These are phyloP conservation scores for Coregonus clupeaformis DNA, from an alignment of 2,113 vertebrate species.

Conservation along the genomic window DNA sequence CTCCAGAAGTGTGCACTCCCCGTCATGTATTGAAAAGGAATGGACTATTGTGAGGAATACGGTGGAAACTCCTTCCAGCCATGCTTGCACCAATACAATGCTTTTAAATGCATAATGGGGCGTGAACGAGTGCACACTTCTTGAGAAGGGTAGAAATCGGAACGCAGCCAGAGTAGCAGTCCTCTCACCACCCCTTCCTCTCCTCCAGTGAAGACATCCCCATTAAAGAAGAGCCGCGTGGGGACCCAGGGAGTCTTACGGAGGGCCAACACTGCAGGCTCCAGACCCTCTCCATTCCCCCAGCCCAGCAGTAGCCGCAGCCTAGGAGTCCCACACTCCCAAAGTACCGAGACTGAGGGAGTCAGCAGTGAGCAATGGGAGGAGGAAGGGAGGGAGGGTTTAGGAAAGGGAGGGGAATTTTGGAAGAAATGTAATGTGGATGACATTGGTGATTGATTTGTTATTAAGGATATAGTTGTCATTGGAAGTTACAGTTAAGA, in stretches of 20 bases:
- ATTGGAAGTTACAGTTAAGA: not conserved
- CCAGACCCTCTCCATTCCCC: not conserved
- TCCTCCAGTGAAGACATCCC: conserved; percentile 81
- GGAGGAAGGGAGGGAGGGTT: not conserved
- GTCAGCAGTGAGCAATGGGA: not conserved
- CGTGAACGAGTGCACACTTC: too few species aligned
- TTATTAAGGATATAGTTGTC: not conserved
- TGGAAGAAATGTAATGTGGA: not conserved
- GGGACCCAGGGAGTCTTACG: conserved; percentile 35
- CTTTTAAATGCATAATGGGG: too few species aligned
- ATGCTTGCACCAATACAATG: too few species aligned
- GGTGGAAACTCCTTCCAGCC: too few species aligned
- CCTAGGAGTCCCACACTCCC: not conserved
- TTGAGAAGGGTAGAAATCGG: too few species aligned
- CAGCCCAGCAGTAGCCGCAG: not conserved
- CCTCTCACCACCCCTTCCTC: conserved; percentile 2
- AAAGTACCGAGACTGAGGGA: not conserved
- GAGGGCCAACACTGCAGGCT: not conserved
- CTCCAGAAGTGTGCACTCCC: too few species aligned
- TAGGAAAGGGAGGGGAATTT: not conserved
- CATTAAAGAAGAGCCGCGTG: conserved; percentile 84
- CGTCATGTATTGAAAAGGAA: too few species aligned
- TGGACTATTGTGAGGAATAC: too few species aligned
- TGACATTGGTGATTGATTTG: not conserved
- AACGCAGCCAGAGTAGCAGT: too few species aligned